Base-by-base conservation (phyloP, 1,140 invertebrate genomes). In the Atta colombica region DNA sequence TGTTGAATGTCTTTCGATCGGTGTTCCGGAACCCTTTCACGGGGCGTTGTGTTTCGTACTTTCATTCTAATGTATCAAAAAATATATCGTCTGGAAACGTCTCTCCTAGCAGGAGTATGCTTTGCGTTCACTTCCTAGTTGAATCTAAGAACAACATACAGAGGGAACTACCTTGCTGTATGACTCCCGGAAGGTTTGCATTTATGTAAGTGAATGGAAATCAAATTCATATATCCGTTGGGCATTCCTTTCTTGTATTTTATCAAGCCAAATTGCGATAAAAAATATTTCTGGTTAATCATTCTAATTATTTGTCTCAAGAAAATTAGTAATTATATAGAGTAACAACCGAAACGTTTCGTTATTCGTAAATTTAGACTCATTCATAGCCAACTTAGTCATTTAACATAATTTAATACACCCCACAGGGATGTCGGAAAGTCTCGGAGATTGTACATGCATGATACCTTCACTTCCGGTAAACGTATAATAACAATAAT, bases 51-150 rank as follows among this genome's bases (percentile, higher is more conserved):
- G n/a, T 61, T 60, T 84, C 75, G 10, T 72, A 91, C 89, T 91
- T 91, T 91, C 89, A 90, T 91, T 86, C 18, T 51, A n/a, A 74
- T 31, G 53, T 21, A 35, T 68, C 55, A 90, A 91, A 90, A 80
- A 91, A 78, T 87, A 80, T 74, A 88, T 88, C 87, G 68, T 80
- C 35, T 90, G 51, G 18, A n/a, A 55, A 55, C 53, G 18, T 74
- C 66, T 71, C 28, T 72, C 16, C 12, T 7, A 78, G 45, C 31
- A 39, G 45, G 51, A 63, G 49, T 77, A 66, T 49, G 28, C n/a
- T 69, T 63, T n/a, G 65, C 87, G 58, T 87, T 87, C 89, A 82
- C 88, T 92, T 92, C 90, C 91, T 74, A 84, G 77, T 63, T 78
- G 55, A 85, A 61, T 39, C 39, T 60, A 66, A 91, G 87, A 90